phyloP scores from a whole-genome alignment of 2,888 invertebrate species.

The Chironomus tentans region DNA sequence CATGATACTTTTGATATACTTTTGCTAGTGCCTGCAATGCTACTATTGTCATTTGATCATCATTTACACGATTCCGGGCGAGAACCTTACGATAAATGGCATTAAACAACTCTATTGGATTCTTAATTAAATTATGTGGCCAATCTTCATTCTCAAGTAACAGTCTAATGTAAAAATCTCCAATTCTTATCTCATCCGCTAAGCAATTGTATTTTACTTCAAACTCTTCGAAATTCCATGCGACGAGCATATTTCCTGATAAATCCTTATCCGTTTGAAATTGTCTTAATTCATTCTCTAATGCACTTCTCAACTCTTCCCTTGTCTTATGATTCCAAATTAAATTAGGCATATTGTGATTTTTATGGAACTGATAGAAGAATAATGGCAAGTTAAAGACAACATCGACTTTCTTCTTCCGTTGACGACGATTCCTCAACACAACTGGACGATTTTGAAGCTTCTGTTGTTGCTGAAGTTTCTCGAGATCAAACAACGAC shows the following conservation, averaged over 20 bases:
- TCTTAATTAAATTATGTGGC: conserved; percentile 76
- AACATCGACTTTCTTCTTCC: conserved; percentile 39
- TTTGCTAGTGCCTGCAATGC: conserved; percentile 97
- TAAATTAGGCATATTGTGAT: conserved; percentile 91
- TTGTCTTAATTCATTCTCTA: conserved; percentile 87
- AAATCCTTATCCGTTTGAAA: conserved; percentile 86
- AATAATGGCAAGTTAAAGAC: conserved; percentile 60
- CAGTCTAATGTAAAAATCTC: conserved; percentile 93
- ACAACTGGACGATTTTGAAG: conserved; percentile 72
- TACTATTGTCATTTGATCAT: conserved; percentile 86
- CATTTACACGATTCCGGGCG: conserved; percentile 70
- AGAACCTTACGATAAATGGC: conserved; percentile 96
- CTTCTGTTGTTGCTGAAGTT: conserved; percentile 35
- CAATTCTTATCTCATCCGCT: conserved; percentile 94
- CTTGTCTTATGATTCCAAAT: conserved; percentile 99
- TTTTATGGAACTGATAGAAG: conserved; percentile 88
- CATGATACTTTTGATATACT: conserved; percentile 91
- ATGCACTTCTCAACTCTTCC: conserved; percentile 83
- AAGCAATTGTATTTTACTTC: conserved; percentile 90
- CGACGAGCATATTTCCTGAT: conserved; percentile 66
- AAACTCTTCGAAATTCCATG: conserved; percentile 98
- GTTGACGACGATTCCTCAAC: conserved; percentile 71
- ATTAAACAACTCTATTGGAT: conserved; percentile 94
- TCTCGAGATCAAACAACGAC: conserved; percentile 41
- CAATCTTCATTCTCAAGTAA: conserved; percentile 84